Conservation (phyloP, 2,797 vertebrate species). For the Sebastes cheni region DNA sequence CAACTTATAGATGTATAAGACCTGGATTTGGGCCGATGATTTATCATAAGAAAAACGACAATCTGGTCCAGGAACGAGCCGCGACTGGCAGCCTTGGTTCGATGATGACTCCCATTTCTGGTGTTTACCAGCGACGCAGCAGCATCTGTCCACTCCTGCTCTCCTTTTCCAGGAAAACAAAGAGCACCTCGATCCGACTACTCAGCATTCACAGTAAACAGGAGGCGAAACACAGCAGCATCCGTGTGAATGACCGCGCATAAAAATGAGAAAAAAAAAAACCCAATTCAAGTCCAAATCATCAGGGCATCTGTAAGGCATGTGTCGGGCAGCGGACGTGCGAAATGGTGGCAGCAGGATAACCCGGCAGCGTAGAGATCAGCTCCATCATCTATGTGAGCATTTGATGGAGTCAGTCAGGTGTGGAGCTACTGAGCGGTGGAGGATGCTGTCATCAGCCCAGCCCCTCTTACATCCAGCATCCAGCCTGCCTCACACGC, state of each 20-base stretch:
- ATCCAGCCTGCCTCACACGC: constrained; percentile 17
- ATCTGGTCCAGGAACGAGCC: constrained; percentile 44
- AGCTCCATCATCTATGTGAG: constrained; percentile 57
- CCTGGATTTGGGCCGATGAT: background rate
- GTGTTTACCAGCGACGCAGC: constrained; percentile 71
- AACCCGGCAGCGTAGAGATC: constrained; percentile 53
- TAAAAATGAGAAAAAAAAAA: background rate
- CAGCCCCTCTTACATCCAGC: constrained; percentile 31
- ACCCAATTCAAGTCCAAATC: background rate
- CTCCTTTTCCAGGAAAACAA: constrained; percentile 47
- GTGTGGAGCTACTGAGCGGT: constrained; percentile 65
- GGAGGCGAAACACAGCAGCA: background rate
- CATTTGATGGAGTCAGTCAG: constrained; percentile 68
- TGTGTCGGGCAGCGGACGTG: constrained; percentile 25
- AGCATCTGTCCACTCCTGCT: constrained; percentile 53
- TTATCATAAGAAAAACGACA: constrained; percentile 32
- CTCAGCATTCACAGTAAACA: constrained; percentile 18
- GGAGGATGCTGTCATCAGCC: constrained; percentile 73
- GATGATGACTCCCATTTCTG: constrained; percentile 63
- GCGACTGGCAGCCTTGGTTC: constrained; percentile 31
- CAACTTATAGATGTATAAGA: constrained; percentile 30
- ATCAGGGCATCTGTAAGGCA: constrained; percentile 1
- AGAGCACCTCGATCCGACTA: constrained; percentile 46
- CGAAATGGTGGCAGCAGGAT: constrained; percentile 78
- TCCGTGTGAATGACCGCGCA: background rate